Base-by-base conservation (phyloP, 2,797 vertebrate genomes). In the Leptatherina wallacei region DNA sequence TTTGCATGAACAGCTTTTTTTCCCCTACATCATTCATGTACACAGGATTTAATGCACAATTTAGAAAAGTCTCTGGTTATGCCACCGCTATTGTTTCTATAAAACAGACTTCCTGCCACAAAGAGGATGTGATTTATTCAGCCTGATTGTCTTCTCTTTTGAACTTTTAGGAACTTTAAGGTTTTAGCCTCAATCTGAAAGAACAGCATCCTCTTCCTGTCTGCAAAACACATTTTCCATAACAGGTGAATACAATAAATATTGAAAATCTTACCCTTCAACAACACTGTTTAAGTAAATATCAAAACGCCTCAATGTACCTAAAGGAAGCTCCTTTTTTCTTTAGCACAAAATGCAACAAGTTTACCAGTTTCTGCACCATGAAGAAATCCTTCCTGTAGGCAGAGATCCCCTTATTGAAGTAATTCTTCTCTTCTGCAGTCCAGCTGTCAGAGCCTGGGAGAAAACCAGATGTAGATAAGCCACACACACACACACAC, bases 361-460 rank as follows among this genome's bases (percentile, higher is more conserved):
- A 27, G 22, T 88, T 4, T 93, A 95, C 98, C 95, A 99, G 90
- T 91, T 98, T 99, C 94, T 99, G 98, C 85, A 99, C 98, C 93
- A 98, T 92, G 82, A 99, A 96, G 86, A 99, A 99, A 78, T 99
- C 98, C 88, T 99, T 99, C 93, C 97, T 98, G 89, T 99, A 98
- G 65, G 97, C 94, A 56, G 97, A 92, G 78, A 99, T 98, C 77
- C 98, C 98, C 87, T 97, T 98, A 83, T 99, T 99, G 91, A 99
- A 99, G 69, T 96, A 93, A 69, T 95, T 96, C 90, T 96, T 97
- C 93, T 99, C 98, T 0, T 95, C 88, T 76, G 94, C 87, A 61
- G 96, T 97, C 98, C 98, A 99, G 80, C 89, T 94, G 91, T 99
- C 98, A 1, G 97, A 99, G 73, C 98, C 98, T 99, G 77, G 1